A percentile compares a stretch with the other conserved stretches of the same genome.
Evolutionary conservation across 2,888 invertebrate species (phyloP).

Genomic region (Hipparchia semele): DNA sequence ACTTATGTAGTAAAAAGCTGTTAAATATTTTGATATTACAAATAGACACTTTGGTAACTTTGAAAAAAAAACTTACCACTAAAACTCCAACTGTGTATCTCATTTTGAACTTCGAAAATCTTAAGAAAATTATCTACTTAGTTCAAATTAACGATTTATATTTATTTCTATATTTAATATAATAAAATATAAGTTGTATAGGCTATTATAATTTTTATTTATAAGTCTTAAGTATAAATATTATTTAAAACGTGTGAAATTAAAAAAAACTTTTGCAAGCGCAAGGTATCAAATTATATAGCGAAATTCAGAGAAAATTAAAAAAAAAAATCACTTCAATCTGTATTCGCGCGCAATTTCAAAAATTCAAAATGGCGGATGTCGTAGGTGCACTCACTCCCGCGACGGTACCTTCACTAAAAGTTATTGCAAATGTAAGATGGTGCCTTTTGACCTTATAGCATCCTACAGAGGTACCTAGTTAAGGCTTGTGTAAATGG

Average conservation of each 20-base stretch:
- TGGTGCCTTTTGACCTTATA: conserved; percentile 30
- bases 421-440: conserved; percentile 21
- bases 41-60: neutral
- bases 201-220: neutral
- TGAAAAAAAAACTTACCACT: conserved; percentile 14
- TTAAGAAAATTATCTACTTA: no score
- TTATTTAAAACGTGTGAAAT: neutral
- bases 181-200: neutral
- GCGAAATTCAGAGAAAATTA: neutral
- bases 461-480: neutral
- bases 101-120: conserved; percentile 1
- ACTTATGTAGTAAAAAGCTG: no score
- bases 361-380: conserved; percentile 3
- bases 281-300: neutral
- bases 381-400: conserved; percentile 9
- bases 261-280: no score
- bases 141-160: neutral
- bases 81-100: conserved; percentile 13
- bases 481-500: no score
- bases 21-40: no score
- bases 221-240: neutral
- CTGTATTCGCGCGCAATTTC: neutral
- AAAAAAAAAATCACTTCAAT: neutral
- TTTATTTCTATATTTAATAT: neutral
- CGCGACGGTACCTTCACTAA: conserved; percentile 28